Evolutionary conservation across 2,888 invertebrate genomes (phyloP).

Genomic region (Euzophera pinguis): DNA sequence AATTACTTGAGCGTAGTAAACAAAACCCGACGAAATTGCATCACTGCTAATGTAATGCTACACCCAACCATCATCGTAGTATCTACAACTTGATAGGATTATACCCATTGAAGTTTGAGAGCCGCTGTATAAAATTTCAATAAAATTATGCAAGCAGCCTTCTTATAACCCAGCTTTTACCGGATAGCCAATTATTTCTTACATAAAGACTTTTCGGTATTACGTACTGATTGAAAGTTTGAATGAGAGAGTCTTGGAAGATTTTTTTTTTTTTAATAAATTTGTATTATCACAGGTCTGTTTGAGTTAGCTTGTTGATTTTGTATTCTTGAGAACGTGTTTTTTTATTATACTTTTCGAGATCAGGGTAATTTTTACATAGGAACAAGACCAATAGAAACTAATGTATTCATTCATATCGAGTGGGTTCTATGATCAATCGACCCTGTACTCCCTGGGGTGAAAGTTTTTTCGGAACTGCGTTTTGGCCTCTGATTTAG

Average conservation of each 20-base stretch:
- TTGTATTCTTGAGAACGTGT: too few species aligned
- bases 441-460: too few species aligned
- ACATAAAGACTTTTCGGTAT: slow-evolving; percentile 9
- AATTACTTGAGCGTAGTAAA: background rate
- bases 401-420: too few species aligned
- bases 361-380: too few species aligned
- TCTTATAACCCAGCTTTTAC: slow-evolving; percentile 8
- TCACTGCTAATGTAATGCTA: background rate
- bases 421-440: too few species aligned
- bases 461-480: too few species aligned
- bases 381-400: too few species aligned
- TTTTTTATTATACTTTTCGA: too few species aligned
- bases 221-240: slow-evolving; percentile 3
- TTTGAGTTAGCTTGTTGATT: background rate
- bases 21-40: background rate
- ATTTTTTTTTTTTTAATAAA: background rate
- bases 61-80: slow-evolving; percentile 1
- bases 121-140: slow-evolving; percentile 29
- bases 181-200: slow-evolving; percentile 14
- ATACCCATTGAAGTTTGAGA: slow-evolving; percentile 13
- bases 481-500: too few species aligned
- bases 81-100: slow-evolving; percentile 9
- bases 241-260: background rate
- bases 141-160: slow-evolving; percentile 31
- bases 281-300: background rate